phyloP scores from a whole-genome alignment of 2,113 vertebrate genomes.

The Porphyrio hochstetteri region DNA sequence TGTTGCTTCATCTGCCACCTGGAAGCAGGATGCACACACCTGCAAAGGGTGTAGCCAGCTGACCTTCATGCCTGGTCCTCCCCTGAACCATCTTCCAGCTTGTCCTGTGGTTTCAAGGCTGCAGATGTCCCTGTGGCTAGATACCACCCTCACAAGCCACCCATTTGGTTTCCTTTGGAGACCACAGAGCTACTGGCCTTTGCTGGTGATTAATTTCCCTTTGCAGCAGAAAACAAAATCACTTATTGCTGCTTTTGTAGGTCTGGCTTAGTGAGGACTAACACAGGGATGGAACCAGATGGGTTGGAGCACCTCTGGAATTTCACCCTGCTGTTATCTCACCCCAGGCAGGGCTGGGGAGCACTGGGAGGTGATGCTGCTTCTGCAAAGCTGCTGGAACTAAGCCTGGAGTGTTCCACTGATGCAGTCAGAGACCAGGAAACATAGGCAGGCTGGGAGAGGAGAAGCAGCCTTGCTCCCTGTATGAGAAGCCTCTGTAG shows the following conservation, averaged over 20 bases:
- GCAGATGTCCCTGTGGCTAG: not conserved
- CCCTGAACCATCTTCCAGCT: not conserved
- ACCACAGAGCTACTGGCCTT: not conserved
- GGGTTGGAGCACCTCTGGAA: not conserved
- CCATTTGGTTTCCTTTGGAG: not conserved
- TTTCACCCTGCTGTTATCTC: rapidly evolving
- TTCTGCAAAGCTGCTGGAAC: not conserved
- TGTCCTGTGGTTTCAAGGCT: not conserved
- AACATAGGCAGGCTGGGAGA: not conserved
- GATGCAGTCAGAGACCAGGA: not conserved
- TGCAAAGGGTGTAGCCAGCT: not conserved
- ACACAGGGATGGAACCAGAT: not conserved
- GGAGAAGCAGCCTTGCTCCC: not conserved
- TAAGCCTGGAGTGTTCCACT: not conserved
- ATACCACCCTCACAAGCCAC: rapidly evolving
- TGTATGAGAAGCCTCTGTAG: not conserved
- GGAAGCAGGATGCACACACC: not conserved
- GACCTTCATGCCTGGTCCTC: not conserved
- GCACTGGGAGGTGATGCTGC: not conserved
- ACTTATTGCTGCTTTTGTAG: not conserved
- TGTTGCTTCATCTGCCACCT: not conserved
- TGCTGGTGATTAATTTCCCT: not conserved
- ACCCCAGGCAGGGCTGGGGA: not conserved
- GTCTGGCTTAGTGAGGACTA: not conserved
- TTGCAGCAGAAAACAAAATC: not conserved